Evolutionary conservation across 37 sponge, comb jelly and placozoan species (phyloP).

Genomic region (Crambe crambe): DNA sequence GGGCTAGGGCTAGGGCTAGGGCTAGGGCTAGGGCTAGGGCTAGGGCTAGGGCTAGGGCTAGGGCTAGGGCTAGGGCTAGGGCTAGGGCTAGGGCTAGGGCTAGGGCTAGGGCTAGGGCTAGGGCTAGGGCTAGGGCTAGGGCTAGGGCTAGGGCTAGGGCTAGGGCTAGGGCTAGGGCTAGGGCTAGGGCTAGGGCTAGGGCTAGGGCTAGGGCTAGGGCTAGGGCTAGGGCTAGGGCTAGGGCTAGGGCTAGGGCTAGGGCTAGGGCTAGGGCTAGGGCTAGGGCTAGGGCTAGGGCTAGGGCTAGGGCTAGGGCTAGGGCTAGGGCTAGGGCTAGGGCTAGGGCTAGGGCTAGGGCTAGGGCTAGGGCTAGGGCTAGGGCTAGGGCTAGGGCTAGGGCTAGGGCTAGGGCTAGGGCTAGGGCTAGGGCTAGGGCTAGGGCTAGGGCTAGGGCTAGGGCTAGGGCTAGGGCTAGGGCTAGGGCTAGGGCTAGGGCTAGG

Average conservation of each 20-base stretch:
- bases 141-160: conserved; percentile 1
- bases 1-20: conserved; percentile 1
- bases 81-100: conserved; percentile 1
- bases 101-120: conserved; percentile 1
- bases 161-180: conserved; percentile 1
- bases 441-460: conserved; percentile 1
- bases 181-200: conserved; percentile 1
- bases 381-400: conserved; percentile 1
- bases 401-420: conserved; percentile 1
- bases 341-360: conserved; percentile 1
- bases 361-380: conserved; percentile 1
- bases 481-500: conserved; percentile 1
- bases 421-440: conserved; percentile 1
- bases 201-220: conserved; percentile 1
- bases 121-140: conserved; percentile 1
- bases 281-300: conserved; percentile 1
- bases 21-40: conserved; percentile 1
- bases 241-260: conserved; percentile 1
- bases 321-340: conserved; percentile 1
- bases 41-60: conserved; percentile 1
- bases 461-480: conserved; percentile 1
- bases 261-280: conserved; percentile 1
- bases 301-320: conserved; percentile 1
- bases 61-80: conserved; percentile 1
- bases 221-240: conserved; percentile 1